Percentiles rank a stretch among this genome's conserved stretches.
phyloP scores from a whole-genome alignment of 2,113 vertebrate genomes.

The Chaetodon auriga region DNA sequence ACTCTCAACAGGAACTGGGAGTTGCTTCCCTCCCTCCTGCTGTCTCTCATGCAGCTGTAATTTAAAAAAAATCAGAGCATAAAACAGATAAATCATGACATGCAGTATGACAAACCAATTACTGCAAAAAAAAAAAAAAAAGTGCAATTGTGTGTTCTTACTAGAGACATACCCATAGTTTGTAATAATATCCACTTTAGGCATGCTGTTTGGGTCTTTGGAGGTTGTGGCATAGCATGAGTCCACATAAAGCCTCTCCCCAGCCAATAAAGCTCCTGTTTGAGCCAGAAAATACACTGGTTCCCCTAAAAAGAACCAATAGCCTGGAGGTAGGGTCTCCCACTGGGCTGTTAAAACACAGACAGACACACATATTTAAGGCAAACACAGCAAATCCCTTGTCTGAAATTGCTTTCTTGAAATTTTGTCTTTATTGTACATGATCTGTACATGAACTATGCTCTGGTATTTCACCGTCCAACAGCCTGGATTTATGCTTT shows the following conservation, averaged over 20 bases:
- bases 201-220: conserved; percentile 46
- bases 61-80: not conserved
- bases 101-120: not conserved
- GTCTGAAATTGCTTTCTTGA: not conserved
- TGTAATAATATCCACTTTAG: conserved; percentile 65
- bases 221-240: conserved; percentile 68
- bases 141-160: not conserved
- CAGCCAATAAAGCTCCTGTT: conserved; percentile 18
- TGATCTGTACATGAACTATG: not conserved
- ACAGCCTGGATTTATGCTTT: not conserved
- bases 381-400: not conserved
- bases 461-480: not conserved
- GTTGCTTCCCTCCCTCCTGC: conserved; percentile 67
- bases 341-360: conserved; percentile 57
- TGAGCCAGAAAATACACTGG: conserved; percentile 71
- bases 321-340: conserved; percentile 54
- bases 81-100: not conserved
- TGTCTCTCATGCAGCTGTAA: conserved; percentile 80
- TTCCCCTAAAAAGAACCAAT: conserved; percentile 68
- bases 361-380: not conserved
- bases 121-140: not conserved
- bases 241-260: conserved; percentile 71
- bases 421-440: not conserved
- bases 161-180: conserved; percentile 57
- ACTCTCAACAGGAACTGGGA: conserved; percentile 58